Conservation (phyloP, 2,888 invertebrate genomes). For the Eledona agricola region DNA sequence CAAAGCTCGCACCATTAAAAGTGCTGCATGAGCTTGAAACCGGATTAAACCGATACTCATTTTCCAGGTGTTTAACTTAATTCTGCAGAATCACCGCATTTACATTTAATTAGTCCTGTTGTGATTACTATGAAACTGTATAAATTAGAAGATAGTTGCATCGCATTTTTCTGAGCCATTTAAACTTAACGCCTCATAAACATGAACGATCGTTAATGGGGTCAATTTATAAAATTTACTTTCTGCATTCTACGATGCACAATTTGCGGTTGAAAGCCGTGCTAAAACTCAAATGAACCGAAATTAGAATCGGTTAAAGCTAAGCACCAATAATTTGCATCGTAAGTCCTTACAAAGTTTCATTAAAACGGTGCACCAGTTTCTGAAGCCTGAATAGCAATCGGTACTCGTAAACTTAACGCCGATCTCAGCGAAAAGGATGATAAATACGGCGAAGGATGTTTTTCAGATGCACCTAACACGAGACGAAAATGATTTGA, state of each 20-base stretch:
- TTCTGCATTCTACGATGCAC: not conserved
- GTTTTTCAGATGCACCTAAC: no score
- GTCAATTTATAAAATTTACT: constrained; percentile 27
- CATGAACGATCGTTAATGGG: constrained; percentile 11
- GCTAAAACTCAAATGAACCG: constrained; percentile 8
- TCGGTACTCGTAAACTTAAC: constrained; percentile 22
- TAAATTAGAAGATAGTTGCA: no score
- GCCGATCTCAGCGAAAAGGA: constrained; percentile 18
- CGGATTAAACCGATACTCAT: constrained; percentile 10
- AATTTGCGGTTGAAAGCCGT: constrained; percentile 2
- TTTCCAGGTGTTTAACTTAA: no score
- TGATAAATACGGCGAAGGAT: no score
- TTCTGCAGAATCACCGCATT: no score
- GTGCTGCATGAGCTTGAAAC: constrained; percentile 19
- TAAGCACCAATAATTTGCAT: constrained; percentile 21
- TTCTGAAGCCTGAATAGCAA: constrained; percentile 19
- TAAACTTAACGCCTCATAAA: constrained; percentile 24
- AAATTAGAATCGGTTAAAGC: constrained; percentile 17
- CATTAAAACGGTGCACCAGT: constrained; percentile 19
- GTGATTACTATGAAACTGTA: constrained; percentile 8
- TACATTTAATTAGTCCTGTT: constrained; percentile 14
- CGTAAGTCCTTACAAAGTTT: constrained; percentile 19
- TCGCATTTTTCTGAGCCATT: no score
- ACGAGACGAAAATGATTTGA: no score
- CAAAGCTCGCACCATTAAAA: constrained; percentile 24